phyloP scores from a whole-genome alignment of 2,888 invertebrate species.

The Tiliacea aurago region DNA sequence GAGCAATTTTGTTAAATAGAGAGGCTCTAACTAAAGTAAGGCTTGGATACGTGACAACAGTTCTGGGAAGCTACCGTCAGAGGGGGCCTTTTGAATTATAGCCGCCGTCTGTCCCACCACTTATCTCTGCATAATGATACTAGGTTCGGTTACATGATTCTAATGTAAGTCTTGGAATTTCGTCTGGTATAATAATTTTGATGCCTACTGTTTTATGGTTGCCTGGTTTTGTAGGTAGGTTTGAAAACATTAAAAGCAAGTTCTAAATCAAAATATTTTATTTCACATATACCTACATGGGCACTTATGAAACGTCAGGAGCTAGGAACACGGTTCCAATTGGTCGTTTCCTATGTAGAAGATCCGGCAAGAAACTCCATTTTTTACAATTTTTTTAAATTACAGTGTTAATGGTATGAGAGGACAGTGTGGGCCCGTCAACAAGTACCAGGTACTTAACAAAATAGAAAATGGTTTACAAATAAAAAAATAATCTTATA shows the following conservation, averaged over 20 bases:
- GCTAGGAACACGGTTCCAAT: too few species aligned
- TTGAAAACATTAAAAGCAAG: neutral
- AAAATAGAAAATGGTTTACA: too few species aligned
- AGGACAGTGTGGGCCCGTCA: too few species aligned
- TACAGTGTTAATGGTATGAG: too few species aligned
- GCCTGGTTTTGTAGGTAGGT: neutral
- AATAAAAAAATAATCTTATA: too few species aligned
- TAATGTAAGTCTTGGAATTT: slow-evolving; percentile 63
- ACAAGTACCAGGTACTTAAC: too few species aligned
- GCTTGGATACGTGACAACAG: slow-evolving; percentile 67
- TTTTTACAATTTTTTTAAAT: too few species aligned
- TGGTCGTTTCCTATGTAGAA: too few species aligned
- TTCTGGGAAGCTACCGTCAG: slow-evolving; percentile 44
- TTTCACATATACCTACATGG: too few species aligned
- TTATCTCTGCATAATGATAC: slow-evolving; percentile 81
- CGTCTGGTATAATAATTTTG: slow-evolving; percentile 33
- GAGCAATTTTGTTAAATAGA: slow-evolving; percentile 68
- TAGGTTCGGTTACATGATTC: slow-evolving; percentile 79
- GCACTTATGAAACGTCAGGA: too few species aligned
- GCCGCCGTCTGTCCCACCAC: slow-evolving; percentile 77
- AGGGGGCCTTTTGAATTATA: slow-evolving; percentile 77
- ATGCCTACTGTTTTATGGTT: slow-evolving; percentile 19
- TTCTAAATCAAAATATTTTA: too few species aligned
- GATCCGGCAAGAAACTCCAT: too few species aligned
- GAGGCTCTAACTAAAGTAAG: slow-evolving; percentile 55